Evolutionary conservation across 1,140 invertebrate species (phyloP).

Genomic region (Phortica variegata): DNA sequence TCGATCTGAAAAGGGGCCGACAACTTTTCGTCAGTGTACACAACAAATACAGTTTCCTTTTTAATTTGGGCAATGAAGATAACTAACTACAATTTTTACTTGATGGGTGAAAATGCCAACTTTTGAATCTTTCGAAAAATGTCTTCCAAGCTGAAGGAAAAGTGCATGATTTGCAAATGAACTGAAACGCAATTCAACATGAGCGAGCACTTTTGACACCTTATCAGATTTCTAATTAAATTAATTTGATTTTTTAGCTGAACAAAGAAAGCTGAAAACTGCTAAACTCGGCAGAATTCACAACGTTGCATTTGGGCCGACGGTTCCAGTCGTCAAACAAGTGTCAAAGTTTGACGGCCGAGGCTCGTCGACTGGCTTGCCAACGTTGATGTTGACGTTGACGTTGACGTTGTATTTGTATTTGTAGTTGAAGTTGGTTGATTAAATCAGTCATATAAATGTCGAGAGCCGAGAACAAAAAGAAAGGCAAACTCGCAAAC

Average conservation of each 20-base stretch:
- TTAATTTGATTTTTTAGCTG: slow-evolving; percentile 39
- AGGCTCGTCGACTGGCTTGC: too few relatives aligned
- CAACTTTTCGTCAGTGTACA: too few relatives aligned
- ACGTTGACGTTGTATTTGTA: not conserved
- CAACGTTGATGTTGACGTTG: not conserved
- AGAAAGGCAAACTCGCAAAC: slow-evolving; percentile 5
- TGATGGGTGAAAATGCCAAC: too few relatives aligned
- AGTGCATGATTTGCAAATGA: slow-evolving; percentile 44
- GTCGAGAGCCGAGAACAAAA: slow-evolving; percentile 23
- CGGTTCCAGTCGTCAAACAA: too few relatives aligned
- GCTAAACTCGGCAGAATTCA: slow-evolving; percentile 40
- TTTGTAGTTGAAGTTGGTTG: slow-evolving; percentile 50
- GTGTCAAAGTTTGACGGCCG: too few relatives aligned
- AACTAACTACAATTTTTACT: too few relatives aligned
- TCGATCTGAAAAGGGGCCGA: too few relatives aligned
- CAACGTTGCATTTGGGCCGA: not conserved
- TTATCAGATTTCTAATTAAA: slow-evolving; percentile 55
- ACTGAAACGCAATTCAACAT: slow-evolving; percentile 48
- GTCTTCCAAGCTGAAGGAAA: too few relatives aligned
- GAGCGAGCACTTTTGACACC: too few relatives aligned
- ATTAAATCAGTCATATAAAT: slow-evolving; percentile 55
- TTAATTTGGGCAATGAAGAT: too few relatives aligned
- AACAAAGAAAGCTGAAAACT: slow-evolving; percentile 3
- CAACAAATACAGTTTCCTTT: too few relatives aligned
- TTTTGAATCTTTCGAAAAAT: too few relatives aligned